Conservation (phyloP, 2,888 invertebrate genomes). For the Trichopoda pennipes region DNA sequence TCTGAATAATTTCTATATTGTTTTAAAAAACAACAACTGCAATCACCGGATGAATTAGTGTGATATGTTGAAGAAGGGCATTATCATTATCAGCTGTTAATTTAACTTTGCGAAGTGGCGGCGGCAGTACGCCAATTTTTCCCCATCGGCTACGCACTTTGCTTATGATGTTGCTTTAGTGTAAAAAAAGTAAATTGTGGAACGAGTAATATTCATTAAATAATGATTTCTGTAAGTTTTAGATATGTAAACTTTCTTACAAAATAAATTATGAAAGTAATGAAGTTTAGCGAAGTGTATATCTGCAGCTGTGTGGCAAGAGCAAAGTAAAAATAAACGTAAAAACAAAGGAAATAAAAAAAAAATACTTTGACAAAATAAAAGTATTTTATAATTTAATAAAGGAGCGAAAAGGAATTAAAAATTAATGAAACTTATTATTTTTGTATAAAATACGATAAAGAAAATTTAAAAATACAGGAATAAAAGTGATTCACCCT, state of each 20-base stretch:
- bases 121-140: neutral
- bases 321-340: neutral
- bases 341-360: neutral
- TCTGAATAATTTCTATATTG: too few species aligned
- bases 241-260: too few species aligned
- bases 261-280: too few species aligned
- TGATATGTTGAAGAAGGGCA: too few species aligned
- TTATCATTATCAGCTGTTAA: too few species aligned
- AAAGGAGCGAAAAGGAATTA: neutral
- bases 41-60: too few species aligned
- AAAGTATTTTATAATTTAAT: constrained; percentile 2
- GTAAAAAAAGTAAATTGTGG: constrained; percentile 49
- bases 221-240: too few species aligned
- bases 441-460: neutral
- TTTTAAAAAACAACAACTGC: too few species aligned
- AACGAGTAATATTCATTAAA: constrained; percentile 3
- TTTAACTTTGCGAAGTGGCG: neutral
- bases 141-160: too few species aligned
- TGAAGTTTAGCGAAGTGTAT: too few species aligned
- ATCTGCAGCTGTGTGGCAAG: neutral
- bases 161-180: constrained; percentile 26
- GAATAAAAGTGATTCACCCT: constrained; percentile 66
- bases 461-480: constrained; percentile 33
- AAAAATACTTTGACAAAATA: neutral
- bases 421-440: neutral